Base-by-base conservation (phyloP, 2,113 vertebrate species). In the Limanda limanda region DNA sequence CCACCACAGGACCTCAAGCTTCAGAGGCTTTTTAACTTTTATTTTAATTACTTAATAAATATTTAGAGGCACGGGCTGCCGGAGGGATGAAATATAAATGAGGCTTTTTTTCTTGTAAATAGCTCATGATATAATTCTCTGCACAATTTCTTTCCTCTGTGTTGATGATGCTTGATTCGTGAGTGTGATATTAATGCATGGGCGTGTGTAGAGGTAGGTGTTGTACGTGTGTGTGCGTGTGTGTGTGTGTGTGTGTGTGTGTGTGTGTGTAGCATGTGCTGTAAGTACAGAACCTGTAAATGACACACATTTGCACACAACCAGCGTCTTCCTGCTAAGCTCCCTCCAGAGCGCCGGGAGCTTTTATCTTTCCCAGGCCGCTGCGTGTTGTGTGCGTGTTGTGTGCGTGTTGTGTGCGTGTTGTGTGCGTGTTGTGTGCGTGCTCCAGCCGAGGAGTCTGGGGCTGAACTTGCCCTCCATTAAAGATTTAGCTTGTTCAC, bases 1-100 rank as follows among this genome's bases (percentile, higher is more conserved):
- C 27, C 76, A 83, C 60, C 71, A 83, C 63, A 81, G 63, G 83
- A 77, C 54, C 71, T 67, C 48, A 23, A 82, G 86, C 76, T 87
- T 85, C 77, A 74, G 72, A 87, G 58, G 71, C 82, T 79, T 88
- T 89, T 73, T 71, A 88, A 85, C 78, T 86, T 90, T 88, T 76
- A 85, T 87, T 89, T 87, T 78, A 92, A 92, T 91, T 78, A 84
- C 86, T 86, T 89, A 87, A 92, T 92, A 92, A 89, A 92, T 92
- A 93, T 93, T 91, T 92, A 91, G 87, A 90, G 72, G 69, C 71
- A 52, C 79, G 70, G n/a, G 40, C 69, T 74, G 86, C 86, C 83
- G 68, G 25, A 74, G 87, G 86, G 87, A 76, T 87, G 63, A 88
- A 87, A 88, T 86, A 81, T 78, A 75, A 88, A 93, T 88, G 55